phyloP scores from a whole-genome alignment of 1,140 invertebrate genomes.

The Caenorhabditis elegans region WBcel235 BX284605.5:12587501-12588000 shows the following conservation, averaged over 20 bases:
- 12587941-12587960: slow-evolving; percentile 4
- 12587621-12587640: slow-evolving; percentile 61
- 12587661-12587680: slow-evolving; percentile 64
- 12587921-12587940: slow-evolving; percentile 49
- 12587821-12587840: slow-evolving; percentile 56
- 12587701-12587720: slow-evolving; percentile 57
- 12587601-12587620: slow-evolving; percentile 66
- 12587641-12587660: slow-evolving; percentile 62
- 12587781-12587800: slow-evolving; percentile 64
- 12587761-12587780: slow-evolving; percentile 58
- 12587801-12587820: slow-evolving; percentile 62
- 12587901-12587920: slow-evolving; percentile 52
- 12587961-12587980: neutral
- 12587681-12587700: slow-evolving; percentile 63
- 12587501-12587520: too few relatives aligned
- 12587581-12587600: slow-evolving; percentile 58
- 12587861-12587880: slow-evolving; percentile 49
- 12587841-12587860: slow-evolving; percentile 60
- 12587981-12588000: too few relatives aligned
- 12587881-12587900: slow-evolving; percentile 53
- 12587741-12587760: too few relatives aligned
- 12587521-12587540: too few relatives aligned
- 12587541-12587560: too few relatives aligned
- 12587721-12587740: too few relatives aligned
- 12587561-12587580: too few relatives aligned